These are phyloP conservation scores for Onychostoma macrolepis DNA, from an alignment of 2,113 vertebrate species.

Conservation along the genomic window DNA sequence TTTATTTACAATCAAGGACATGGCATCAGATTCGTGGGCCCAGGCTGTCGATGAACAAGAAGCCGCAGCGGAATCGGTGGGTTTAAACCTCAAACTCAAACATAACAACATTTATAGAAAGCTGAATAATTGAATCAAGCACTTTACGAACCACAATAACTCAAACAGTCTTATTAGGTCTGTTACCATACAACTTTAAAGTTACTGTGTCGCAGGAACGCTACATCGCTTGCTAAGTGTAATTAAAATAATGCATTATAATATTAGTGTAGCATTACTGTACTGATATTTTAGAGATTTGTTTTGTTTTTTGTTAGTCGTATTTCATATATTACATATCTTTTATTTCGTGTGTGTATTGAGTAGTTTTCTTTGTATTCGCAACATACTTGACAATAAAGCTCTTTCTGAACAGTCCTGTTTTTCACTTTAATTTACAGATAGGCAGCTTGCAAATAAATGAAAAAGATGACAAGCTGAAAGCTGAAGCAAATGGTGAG, in stretches of 20 bases:
- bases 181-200: not conserved
- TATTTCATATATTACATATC: too few species aligned
- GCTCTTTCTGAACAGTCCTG: too few species aligned
- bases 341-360: too few species aligned
- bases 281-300: not conserved
- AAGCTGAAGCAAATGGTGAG: slow-evolving; percentile 86
- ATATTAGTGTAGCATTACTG: not conserved
- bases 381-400: too few species aligned
- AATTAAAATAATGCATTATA: not conserved
- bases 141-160: not conserved
- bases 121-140: not conserved
- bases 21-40: slow-evolving; percentile 95
- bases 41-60: slow-evolving; percentile 93
- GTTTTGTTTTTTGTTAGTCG: too few species aligned
- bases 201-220: not conserved
- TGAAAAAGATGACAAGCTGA: slow-evolving; percentile 73
- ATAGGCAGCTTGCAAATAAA: slow-evolving; percentile 86
- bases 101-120: not conserved
- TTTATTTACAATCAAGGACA: slow-evolving; percentile 57
- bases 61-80: slow-evolving; percentile 90
- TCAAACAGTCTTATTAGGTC: not conserved
- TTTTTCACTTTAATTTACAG: slow-evolving; percentile 67
- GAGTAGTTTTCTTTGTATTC: too few species aligned
- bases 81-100: slow-evolving; percentile 36
- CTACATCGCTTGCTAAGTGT: not conserved